Conservation (phyloP, 2,888 invertebrate species). For the Drosophila ustulata region DNA sequence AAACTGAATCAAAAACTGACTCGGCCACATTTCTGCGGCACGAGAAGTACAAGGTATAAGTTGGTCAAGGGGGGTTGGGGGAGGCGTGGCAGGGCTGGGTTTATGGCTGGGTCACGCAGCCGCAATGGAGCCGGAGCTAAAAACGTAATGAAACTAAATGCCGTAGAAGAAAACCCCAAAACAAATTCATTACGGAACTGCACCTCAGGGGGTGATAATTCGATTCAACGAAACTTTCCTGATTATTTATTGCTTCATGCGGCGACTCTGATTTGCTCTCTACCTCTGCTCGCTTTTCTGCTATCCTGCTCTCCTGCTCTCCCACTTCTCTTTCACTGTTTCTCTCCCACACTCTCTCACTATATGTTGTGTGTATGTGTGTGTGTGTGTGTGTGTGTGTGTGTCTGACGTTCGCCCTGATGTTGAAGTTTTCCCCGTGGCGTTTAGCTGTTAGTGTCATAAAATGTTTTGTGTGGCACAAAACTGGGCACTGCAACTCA, state of each 20-base stretch:
- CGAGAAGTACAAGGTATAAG: constrained; percentile 4
- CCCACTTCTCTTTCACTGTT: constrained; percentile 8
- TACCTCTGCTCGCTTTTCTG: background rate
- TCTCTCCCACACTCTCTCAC: constrained; percentile 4
- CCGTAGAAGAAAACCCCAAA: constrained; percentile 71
- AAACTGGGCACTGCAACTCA: constrained; percentile 76
- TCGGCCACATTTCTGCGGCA: constrained; percentile 23
- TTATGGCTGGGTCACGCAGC: constrained; percentile 70
- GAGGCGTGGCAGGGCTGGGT: background rate
- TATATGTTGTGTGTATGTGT: constrained; percentile 1
- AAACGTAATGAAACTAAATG: constrained; percentile 78
- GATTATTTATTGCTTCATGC: constrained; percentile 79
- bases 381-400: background rate
- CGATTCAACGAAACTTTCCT: constrained; percentile 80
- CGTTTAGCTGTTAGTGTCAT: constrained; percentile 78
- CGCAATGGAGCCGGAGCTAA: constrained; percentile 54
- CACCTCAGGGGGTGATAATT: constrained; percentile 80
- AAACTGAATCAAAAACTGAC: constrained; percentile 70
- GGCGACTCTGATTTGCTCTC: constrained; percentile 49
- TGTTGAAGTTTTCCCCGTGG: constrained; percentile 63
- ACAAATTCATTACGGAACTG: constrained; percentile 81
- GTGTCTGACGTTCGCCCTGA: constrained; percentile 12
- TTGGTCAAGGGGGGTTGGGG: constrained; percentile 13
- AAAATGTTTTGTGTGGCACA: constrained; percentile 74
- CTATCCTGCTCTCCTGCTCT: background rate